Conservation (phyloP, 2,797 vertebrate species). For the Coluber constrictor region DNA sequence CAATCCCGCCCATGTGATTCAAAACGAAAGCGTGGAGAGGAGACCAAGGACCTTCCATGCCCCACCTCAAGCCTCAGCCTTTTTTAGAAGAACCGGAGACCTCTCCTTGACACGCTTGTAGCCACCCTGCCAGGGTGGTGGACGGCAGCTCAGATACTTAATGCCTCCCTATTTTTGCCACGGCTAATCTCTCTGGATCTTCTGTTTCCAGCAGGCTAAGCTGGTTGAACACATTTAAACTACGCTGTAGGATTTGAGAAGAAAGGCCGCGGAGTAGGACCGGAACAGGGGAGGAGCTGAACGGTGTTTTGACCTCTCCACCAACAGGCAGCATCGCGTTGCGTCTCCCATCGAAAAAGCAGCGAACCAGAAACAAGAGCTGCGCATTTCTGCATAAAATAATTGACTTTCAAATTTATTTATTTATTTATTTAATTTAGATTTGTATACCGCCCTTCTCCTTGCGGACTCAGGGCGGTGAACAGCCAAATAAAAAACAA, state of each 20-base stretch:
- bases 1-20: too few species aligned
- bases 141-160: conserved; percentile 56
- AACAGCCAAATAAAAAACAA: too few species aligned
- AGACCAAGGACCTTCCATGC: neutral
- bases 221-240: conserved; percentile 56
- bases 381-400: neutral
- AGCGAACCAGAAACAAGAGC: neutral
- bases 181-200: conserved; percentile 59
- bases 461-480: too few species aligned
- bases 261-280: neutral
- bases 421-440: too few species aligned
- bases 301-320: neutral
- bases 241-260: neutral
- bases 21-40: neutral
- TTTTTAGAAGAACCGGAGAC: neutral
- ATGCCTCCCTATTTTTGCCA: conserved; percentile 65
- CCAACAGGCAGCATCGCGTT: neutral
- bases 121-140: neutral
- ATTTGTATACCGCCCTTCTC: too few species aligned
- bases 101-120: neutral
- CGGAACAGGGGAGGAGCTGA: rapidly evolving
- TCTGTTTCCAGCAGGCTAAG: conserved; percentile 58
- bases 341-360: neutral
- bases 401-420: neutral
- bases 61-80: neutral